A percentile compares a stretch with the other conserved stretches of the same genome.
These are phyloP conservation scores for Malurus leucopterus DNA, from an alignment of 2,797 vertebrate species.

Conservation along the genomic window DNA sequence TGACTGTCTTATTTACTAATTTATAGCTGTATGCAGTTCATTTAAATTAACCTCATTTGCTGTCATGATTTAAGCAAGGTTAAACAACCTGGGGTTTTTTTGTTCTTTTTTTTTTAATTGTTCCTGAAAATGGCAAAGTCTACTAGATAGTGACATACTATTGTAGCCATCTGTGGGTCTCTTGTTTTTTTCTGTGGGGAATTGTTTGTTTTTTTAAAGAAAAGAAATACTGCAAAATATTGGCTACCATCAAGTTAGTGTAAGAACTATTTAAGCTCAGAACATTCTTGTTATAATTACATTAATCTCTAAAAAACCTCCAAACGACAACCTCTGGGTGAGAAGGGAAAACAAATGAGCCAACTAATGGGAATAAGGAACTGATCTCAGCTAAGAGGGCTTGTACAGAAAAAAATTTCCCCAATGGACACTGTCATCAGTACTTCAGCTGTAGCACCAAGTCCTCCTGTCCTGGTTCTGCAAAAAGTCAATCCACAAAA, in stretches of 20 bases:
- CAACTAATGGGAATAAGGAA: neutral
- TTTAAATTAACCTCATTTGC: slow-evolving; percentile 62
- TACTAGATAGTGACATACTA: neutral
- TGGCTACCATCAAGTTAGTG: neutral
- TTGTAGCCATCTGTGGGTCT: neutral
- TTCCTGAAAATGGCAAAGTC: neutral
- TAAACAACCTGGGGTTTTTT: neutral
- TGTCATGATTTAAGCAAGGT: slow-evolving; percentile 52
- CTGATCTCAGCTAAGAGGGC: neutral
- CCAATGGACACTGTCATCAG: rapidly evolving
- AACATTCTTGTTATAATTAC: neutral
- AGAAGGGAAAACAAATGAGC: neutral
- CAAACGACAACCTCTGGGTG: rapidly evolving
- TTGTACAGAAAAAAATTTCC: neutral
- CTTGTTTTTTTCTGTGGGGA: neutral
- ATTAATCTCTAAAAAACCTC: neutral
- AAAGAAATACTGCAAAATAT: neutral
- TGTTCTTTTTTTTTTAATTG: neutral
- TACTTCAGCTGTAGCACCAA: neutral
- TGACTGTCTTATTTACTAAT: slow-evolving; percentile 68
- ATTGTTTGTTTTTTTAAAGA: neutral
- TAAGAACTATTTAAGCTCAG: neutral
- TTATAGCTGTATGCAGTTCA: slow-evolving; percentile 54
- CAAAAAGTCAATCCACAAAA: neutral
- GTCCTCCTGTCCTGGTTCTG: neutral